Evolutionary conservation across 2,888 invertebrate species (phyloP), one percentile per base, ranked within the genome.

Genomic region (Agonum fuliginosum): DNA sequence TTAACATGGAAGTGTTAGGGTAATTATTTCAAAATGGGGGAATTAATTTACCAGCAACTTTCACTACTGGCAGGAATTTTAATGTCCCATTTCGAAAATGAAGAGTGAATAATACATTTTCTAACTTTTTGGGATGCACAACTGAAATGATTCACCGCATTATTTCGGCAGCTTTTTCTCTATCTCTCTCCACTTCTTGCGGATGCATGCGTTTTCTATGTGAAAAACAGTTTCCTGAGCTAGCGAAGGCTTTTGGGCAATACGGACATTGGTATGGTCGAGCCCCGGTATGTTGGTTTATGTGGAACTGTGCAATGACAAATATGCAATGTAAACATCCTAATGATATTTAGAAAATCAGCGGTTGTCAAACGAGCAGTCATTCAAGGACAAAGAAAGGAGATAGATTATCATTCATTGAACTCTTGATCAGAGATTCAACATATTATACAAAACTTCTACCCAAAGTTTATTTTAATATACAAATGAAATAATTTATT

Each of bases 211-310:
- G 87, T 83, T 90, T 93, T 80, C 92, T 89, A 83, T 93, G 93
- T 0, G 93, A 92, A 83, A 93, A 93, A 83, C 93, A 93, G 82
- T 93, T 93, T 8, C 93, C 93, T 22, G 93, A 92, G 84, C 92
- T 92, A 48, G 93, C 91, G 84, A 93, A 92, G 73, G 91, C 88
- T 85, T 92, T 92, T 0, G 93, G 92, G 85, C 93, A 93, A 83
- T 92, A 92, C 27, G 92, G 93, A 84, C 93, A 93, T 85, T 92
- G 90, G 85, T 93, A 93, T 20, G 93, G 93, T 82, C 91, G 89
- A 2, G 90, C 92, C 58, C 93, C 93, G n/a, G 93, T 93, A 82
- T 93, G 93, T 82, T 92, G 92, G 84, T 93, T 93, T 82, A 92
- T 91, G 83, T 93, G 93, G 84, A 93, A 93, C 91, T 91, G 86